A percentile compares a stretch with the other conserved stretches of the same genome.
These are phyloP conservation scores for Cavia porcellus DNA, from an alignment of 2,113 vertebrate species.

Conservation along the genomic window DNA sequence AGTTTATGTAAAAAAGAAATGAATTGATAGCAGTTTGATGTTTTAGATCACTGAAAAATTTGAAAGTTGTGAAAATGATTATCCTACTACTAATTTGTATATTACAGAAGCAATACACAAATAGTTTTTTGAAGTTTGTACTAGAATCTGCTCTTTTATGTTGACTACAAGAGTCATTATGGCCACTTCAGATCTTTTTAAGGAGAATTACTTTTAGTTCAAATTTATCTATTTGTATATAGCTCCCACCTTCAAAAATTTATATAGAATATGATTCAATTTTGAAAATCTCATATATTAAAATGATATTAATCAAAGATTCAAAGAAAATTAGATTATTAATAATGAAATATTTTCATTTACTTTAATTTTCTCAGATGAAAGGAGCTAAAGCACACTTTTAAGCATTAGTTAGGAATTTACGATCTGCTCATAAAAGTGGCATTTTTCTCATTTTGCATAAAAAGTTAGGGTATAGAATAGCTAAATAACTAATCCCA, in stretches of 20 bases:
- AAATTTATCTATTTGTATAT: constrained; percentile 81
- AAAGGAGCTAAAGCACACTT: constrained; percentile 60
- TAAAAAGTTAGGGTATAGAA: constrained; percentile 71
- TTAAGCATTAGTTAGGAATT: constrained; percentile 77
- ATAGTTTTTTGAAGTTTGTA: neutral
- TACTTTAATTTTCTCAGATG: constrained; percentile 82
- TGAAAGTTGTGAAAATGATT: constrained; percentile 4
- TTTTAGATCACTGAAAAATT: neutral
- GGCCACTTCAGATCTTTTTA: constrained; percentile 50
- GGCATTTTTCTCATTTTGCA: constrained; percentile 80
- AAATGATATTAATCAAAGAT: constrained; percentile 77
- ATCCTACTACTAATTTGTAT: neutral
- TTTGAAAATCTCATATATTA: constrained; percentile 75
- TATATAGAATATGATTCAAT: constrained; percentile 75
- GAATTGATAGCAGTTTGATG: neutral
- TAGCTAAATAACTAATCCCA: constrained; percentile 73
- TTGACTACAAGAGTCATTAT: constrained; percentile 32
- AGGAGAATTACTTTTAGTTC: constrained; percentile 50
- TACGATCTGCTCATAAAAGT: constrained; percentile 74
- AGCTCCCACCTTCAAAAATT: constrained; percentile 77
- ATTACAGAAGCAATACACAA: neutral
- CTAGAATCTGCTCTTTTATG: constrained; percentile 28
- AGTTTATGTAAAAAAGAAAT: neutral
- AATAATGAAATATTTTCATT: constrained; percentile 86
- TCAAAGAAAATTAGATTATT: constrained; percentile 83